A percentile compares a stretch with the other conserved stretches of the same genome.
Conservation (phyloP, 1,140 invertebrate genomes). For the Drosophila lacertosa region DNA sequence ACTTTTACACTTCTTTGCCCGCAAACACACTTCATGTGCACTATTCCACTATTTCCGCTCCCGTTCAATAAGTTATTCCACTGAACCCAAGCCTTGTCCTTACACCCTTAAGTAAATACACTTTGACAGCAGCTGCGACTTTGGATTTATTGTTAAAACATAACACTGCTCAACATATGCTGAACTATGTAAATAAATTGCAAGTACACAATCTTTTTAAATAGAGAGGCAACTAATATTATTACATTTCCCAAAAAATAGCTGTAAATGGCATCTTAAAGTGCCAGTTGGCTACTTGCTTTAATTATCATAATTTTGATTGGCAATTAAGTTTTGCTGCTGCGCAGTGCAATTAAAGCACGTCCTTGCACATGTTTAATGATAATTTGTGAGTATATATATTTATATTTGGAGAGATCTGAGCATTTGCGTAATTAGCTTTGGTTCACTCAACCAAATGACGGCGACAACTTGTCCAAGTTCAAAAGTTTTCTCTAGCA, state of each 20-base stretch:
- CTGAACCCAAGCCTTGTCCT: neutral
- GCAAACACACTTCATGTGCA: too few relatives aligned
- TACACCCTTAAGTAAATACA: neutral
- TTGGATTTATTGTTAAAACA: neutral
- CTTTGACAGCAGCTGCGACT: neutral
- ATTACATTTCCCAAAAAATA: neutral
- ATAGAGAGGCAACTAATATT: neutral
- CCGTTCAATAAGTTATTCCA: too few relatives aligned
- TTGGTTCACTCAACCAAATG: slow-evolving; percentile 25
- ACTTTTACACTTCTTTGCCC: too few relatives aligned
- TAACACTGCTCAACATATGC: too few relatives aligned
- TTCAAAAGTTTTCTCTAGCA: slow-evolving; percentile 20
- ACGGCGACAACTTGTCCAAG: slow-evolving; percentile 61
- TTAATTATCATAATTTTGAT: neutral
- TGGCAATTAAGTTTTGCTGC: slow-evolving; percentile 12
- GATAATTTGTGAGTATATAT: slow-evolving; percentile 10
- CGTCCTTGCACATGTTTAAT: slow-evolving; percentile 15
- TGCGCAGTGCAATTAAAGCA: slow-evolving; percentile 7
- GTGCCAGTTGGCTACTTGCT: neutral
- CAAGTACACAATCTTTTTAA: too few relatives aligned
- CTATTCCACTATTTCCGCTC: too few relatives aligned
- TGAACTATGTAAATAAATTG: too few relatives aligned
- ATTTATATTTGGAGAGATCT: slow-evolving; percentile 8
- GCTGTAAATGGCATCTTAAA: neutral
- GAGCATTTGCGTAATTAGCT: slow-evolving; percentile 62